Percentiles rank a stretch among this genome's conserved stretches.
Conservation (phyloP, 2,113 vertebrate species). For the Ascaphus truei region DNA sequence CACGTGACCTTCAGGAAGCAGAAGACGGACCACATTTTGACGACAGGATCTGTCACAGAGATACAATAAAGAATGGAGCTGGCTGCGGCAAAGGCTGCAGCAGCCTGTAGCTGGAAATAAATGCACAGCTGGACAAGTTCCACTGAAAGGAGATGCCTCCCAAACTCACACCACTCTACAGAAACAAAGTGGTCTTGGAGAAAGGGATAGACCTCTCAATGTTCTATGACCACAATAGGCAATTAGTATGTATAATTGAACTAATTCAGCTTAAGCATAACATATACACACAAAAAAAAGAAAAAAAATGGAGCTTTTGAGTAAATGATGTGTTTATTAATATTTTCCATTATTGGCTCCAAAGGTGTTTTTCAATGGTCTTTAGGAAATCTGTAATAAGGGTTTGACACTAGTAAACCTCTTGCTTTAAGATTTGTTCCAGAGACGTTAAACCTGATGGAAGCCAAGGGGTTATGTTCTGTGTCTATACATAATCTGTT, state of each 20-base stretch:
- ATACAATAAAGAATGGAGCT: constrained; percentile 17
- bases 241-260: background rate
- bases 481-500: background rate
- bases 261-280: too few relatives aligned
- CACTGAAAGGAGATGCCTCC: background rate
- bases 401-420: background rate
- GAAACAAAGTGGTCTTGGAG: background rate
- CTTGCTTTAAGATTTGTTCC: too few relatives aligned
- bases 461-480: background rate
- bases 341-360: constrained; percentile 1
- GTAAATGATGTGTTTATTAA: background rate
- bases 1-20: constrained; percentile 44
- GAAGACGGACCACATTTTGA: constrained; percentile 32
- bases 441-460: background rate
- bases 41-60: constrained; percentile 32
- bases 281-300: too few relatives aligned
- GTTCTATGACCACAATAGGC: background rate
- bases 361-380: constrained; percentile 1
- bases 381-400: background rate
- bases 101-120: background rate
- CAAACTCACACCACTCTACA: background rate
- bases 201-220: background rate
- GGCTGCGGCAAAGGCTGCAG: background rate
- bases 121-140: background rate
- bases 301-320: background rate